A percentile compares a stretch with the other conserved stretches of the same genome.
Evolutionary conservation across 2,113 vertebrate species (phyloP).

Genomic region (Gallinago jamesoni): DNA sequence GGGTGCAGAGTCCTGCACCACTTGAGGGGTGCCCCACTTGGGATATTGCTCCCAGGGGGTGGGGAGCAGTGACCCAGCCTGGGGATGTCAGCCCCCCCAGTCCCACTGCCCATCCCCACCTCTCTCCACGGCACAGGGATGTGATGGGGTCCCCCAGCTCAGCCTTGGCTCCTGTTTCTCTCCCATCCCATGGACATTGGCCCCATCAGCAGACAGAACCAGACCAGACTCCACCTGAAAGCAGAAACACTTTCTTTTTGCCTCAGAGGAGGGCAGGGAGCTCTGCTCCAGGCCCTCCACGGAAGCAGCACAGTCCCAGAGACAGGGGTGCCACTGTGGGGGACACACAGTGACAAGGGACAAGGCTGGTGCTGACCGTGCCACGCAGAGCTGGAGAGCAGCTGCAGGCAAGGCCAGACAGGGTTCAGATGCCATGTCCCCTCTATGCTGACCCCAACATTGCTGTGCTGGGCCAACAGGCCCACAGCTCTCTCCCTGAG

Average conservation of each 20-base stretch:
- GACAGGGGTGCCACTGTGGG: rapidly evolving
- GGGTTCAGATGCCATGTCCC: rapidly evolving
- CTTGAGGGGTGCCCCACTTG: rapidly evolving
- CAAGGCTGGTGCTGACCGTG: neutral
- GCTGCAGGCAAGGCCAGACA: rapidly evolving
- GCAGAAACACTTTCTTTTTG: neutral
- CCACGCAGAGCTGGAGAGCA: neutral
- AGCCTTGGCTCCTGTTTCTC: neutral
- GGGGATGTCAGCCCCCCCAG: no score
- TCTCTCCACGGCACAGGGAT: rapidly evolving
- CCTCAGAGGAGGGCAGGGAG: neutral
- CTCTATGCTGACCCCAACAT: rapidly evolving
- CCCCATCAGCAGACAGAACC: rapidly evolving
- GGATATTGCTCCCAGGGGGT: neutral
- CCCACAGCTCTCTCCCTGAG: neutral
- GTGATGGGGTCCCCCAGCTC: rapidly evolving
- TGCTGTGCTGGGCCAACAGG: neutral
- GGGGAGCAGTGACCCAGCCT: neutral
- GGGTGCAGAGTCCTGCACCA: neutral
- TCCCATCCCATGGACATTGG: rapidly evolving
- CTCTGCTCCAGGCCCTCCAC: rapidly evolving
- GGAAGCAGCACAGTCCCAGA: neutral
- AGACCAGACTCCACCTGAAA: neutral
- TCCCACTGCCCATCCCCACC: no score
- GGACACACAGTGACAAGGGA: neutral